Conservation (phyloP, 2,888 invertebrate species). For the Lampropteryx suffumata region DNA sequence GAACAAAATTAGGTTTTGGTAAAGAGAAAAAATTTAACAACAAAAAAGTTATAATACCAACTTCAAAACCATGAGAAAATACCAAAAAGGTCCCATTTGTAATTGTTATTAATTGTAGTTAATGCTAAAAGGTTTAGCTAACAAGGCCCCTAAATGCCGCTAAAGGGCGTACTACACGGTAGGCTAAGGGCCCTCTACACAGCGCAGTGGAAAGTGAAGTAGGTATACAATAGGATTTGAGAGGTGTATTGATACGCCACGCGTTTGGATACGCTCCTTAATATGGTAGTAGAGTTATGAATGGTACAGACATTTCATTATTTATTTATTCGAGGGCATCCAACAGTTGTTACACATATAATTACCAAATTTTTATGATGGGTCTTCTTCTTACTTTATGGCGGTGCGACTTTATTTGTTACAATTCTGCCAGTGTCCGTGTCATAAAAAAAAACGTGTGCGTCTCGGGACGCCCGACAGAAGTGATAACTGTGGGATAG, state of each 20-base stretch:
- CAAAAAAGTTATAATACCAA: too few species aligned
- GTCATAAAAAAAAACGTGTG: too few species aligned
- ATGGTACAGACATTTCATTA: slow-evolving; percentile 2
- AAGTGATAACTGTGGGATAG: too few species aligned
- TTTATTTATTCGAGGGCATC: too few species aligned
- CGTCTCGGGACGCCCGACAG: too few species aligned
- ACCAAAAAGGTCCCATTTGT: slow-evolving; percentile 5
- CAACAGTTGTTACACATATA: too few species aligned
- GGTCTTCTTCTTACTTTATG: too few species aligned
- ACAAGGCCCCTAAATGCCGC: slow-evolving; percentile 15
- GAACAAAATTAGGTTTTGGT: too few species aligned
- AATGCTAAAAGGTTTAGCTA: slow-evolving; percentile 29
- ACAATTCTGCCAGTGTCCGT: too few species aligned
- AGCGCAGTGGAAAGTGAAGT: slow-evolving; percentile 26
- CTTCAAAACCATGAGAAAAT: slow-evolving; percentile 14
- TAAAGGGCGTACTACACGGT: slow-evolving; percentile 16
- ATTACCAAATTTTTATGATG: too few species aligned
- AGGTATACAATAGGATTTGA: slow-evolving; percentile 26
- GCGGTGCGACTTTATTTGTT: too few species aligned
- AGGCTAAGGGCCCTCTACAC: slow-evolving; percentile 15
- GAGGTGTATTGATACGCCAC: slow-evolving; percentile 37
- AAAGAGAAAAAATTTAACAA: too few species aligned
- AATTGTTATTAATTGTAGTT: slow-evolving; percentile 24
- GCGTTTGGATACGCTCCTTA: slow-evolving; percentile 17
- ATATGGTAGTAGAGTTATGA: slow-evolving; percentile 12